Evolutionary conservation across 1,140 invertebrate genomes (phyloP).

Genomic region (Luehdorfia chinensis): DNA sequence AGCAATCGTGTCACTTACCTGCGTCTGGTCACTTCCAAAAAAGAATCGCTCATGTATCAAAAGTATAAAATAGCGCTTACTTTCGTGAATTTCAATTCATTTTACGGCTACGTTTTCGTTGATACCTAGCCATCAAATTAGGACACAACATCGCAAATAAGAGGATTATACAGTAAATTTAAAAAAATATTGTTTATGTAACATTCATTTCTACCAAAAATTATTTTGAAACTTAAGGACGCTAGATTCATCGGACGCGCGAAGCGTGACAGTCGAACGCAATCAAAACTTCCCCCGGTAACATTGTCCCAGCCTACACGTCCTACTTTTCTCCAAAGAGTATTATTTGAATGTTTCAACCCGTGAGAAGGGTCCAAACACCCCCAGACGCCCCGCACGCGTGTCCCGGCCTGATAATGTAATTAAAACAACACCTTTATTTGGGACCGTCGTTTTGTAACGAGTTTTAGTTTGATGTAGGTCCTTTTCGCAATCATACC

Average conservation of each 20-base stretch:
- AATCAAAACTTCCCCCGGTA: slow-evolving; percentile 62
- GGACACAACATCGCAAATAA: too few relatives aligned
- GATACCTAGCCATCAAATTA: too few relatives aligned
- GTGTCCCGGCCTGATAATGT: slow-evolving; percentile 71
- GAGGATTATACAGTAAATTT: too few relatives aligned
- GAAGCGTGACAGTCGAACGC: slow-evolving; percentile 60
- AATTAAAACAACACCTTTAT: slow-evolving; percentile 77
- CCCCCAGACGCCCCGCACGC: slow-evolving; percentile 37
- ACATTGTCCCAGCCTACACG: slow-evolving; percentile 39
- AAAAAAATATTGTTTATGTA: slow-evolving; percentile 74
- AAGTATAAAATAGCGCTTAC: too few relatives aligned
- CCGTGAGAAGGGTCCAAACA: slow-evolving; percentile 66
- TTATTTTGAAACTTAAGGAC: slow-evolving; percentile 75
- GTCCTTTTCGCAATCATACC: slow-evolving; percentile 7
- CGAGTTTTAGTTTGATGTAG: slow-evolving; percentile 31
- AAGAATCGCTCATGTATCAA: too few relatives aligned
- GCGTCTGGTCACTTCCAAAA: too few relatives aligned
- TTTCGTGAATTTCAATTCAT: too few relatives aligned
- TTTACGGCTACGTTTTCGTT: slow-evolving; percentile 76
- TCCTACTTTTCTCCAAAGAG: slow-evolving; percentile 71
- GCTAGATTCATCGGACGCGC: slow-evolving; percentile 55
- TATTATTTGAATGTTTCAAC: slow-evolving; percentile 75
- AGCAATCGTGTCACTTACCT: too few relatives aligned
- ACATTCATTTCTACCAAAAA: slow-evolving; percentile 76
- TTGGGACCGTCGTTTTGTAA: slow-evolving; percentile 51